phyloP scores from a whole-genome alignment of 2,888 invertebrate genomes.

The Drosophila putrida region DNA sequence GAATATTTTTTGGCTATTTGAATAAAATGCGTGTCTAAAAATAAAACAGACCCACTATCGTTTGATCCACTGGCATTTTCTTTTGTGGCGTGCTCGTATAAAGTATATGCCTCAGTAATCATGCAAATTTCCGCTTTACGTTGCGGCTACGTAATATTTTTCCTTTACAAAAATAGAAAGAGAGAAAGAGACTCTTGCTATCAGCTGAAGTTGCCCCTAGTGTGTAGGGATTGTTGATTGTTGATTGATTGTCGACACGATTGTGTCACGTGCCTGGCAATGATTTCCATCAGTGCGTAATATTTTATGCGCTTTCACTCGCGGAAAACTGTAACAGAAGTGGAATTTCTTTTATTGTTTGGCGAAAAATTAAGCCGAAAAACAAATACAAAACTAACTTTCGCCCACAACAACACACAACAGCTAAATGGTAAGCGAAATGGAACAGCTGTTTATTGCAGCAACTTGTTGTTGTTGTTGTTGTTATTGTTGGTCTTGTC shows the following conservation, averaged over 20 bases:
- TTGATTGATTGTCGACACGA: conserved; percentile 56
- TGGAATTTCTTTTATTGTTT: conserved; percentile 54
- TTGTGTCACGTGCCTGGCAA: conserved; percentile 40
- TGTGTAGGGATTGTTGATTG: conserved; percentile 12
- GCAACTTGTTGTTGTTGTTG: conserved; percentile 34
- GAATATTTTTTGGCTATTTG: conserved; percentile 33
- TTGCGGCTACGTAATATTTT: conserved; percentile 19
- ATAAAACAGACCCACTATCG: conserved; percentile 43
- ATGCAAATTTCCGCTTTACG: conserved; percentile 64
- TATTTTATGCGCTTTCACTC: conserved; percentile 67
- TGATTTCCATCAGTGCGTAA: conserved; percentile 56
- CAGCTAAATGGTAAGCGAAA: conserved; percentile 66
- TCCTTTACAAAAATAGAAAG: background rate
- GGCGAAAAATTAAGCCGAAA: conserved; percentile 51
- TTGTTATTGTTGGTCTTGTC: conserved; percentile 14
- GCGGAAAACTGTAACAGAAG: conserved; percentile 39
- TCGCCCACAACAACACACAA: conserved; percentile 69
- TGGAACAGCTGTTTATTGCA: conserved; percentile 71
- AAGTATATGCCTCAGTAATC: conserved; percentile 38
- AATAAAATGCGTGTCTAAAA: conserved; percentile 53
- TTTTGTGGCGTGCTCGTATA: conserved; percentile 21
- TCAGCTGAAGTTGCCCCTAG: conserved; percentile 2
- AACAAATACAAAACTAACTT: conserved; percentile 56
- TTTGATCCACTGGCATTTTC: conserved; percentile 21
- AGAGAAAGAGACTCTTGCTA: background rate